Percentiles rank a stretch among this genome's conserved stretches.
Evolutionary conservation across 2,888 invertebrate genomes (phyloP).

Genomic region (Drepanosiphum platanoidis): DNA sequence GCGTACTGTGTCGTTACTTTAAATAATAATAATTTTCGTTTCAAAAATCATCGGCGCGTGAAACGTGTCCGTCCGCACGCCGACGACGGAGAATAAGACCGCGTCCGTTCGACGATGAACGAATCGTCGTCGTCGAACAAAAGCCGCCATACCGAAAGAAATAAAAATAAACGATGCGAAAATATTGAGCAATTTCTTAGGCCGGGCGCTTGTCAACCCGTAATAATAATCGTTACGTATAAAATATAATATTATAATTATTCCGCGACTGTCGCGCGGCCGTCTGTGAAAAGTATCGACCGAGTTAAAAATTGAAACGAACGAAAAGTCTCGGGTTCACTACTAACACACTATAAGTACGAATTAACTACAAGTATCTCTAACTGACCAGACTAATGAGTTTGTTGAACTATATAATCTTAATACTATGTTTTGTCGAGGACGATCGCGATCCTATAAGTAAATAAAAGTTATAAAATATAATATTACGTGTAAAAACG

Average conservation of each 20-base stretch:
- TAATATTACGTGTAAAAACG: background rate
- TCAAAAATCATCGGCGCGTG: background rate
- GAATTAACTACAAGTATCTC: background rate
- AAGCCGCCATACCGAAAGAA: background rate
- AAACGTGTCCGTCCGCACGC: background rate
- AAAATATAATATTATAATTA: too few species aligned
- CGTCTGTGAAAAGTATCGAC: background rate
- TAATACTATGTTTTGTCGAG: slow-evolving; percentile 18
- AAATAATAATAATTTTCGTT: background rate
- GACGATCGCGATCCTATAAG: background rate
- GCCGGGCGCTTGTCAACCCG: background rate
- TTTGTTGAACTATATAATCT: slow-evolving; percentile 24
- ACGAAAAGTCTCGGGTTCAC: background rate
- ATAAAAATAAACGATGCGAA: too few species aligned
- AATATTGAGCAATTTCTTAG: slow-evolving; percentile 44
- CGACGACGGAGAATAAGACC: background rate
- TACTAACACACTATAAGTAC: background rate
- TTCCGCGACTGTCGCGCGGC: too few species aligned
- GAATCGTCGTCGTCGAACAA: background rate
- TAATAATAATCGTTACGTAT: background rate
- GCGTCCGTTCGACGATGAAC: background rate
- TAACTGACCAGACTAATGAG: slow-evolving; percentile 53
- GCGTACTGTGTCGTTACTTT: background rate
- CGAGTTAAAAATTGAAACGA: background rate
- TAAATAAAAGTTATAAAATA: background rate